Percentiles rank a stretch among this genome's conserved stretches.
Conservation (phyloP, 1,140 invertebrate species). For the Brachionus rotundiformis region DNA sequence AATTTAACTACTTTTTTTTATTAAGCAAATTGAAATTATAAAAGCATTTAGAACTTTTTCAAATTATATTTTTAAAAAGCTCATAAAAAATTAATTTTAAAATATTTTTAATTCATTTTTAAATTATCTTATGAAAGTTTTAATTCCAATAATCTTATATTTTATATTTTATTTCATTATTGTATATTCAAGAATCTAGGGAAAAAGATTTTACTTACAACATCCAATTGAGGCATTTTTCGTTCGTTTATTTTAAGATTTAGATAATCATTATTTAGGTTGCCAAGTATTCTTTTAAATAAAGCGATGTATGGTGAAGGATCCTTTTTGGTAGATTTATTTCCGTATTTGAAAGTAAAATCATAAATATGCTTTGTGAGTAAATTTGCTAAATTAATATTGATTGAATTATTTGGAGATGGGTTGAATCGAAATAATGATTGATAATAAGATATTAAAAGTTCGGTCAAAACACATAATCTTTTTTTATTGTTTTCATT, state of each 20-base stretch:
- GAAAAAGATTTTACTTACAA: neutral
- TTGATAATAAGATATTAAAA: slow-evolving; percentile 61
- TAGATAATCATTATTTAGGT: slow-evolving; percentile 26
- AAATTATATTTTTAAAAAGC: too few relatives aligned
- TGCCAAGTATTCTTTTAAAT: slow-evolving; percentile 10
- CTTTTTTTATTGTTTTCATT: slow-evolving; percentile 57
- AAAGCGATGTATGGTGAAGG: slow-evolving; percentile 28
- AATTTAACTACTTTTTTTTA: too few relatives aligned
- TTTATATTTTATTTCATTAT: too few relatives aligned
- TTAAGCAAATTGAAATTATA: too few relatives aligned
- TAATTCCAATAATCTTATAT: too few relatives aligned
- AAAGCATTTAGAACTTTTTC: too few relatives aligned
- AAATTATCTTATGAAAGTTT: too few relatives aligned
- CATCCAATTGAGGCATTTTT: neutral
- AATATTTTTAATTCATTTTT: too few relatives aligned
- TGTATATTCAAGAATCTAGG: too few relatives aligned
- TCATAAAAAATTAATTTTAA: too few relatives aligned
- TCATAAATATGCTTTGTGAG: slow-evolving; percentile 35
- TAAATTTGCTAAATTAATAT: slow-evolving; percentile 20
- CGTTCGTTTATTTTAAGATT: slow-evolving; percentile 23
- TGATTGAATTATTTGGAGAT: neutral
- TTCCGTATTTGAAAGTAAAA: slow-evolving; percentile 36
- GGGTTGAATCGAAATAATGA: neutral
- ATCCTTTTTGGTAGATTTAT: slow-evolving; percentile 46
- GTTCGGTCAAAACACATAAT: slow-evolving; percentile 74